Base-by-base conservation (phyloP, 2,888 invertebrate genomes). In the Leptothorax acervorum region DNA sequence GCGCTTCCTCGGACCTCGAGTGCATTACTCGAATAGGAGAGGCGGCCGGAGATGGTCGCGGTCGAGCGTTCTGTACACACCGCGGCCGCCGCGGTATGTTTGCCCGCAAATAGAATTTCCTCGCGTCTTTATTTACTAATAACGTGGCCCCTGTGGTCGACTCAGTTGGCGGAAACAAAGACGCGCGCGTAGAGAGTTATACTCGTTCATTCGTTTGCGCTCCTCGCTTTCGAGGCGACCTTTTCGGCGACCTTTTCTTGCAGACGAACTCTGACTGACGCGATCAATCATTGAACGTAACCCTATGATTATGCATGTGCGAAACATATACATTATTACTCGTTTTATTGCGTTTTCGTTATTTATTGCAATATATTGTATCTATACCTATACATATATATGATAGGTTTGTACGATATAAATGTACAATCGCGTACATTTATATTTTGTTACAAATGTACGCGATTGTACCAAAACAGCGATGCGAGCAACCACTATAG, bases 81-180 rank as follows among this genome's bases (percentile, higher is more conserved):
- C 75, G 66, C 68, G 68, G 82, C 82, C 83, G 62, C 63, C 83
- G 78, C 89, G 89, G 89, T 83, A 82, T 91, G 90, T 90, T 91
- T 90, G 89, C 84, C 83, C 74, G 88, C 90, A 90, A 90, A 90
- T 85, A 91, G 90, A 91, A 91, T 90, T 90, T 90, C 87, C 90
- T 87, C 85, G 90, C 84, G 87, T 90, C 91, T 89, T 90, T 90
- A 90, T 91, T 91, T 90, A 87, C 90, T 90, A 88, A 90, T 90
- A 90, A 90, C 84, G 87, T 86, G 84, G 82, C 71, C 79, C 74
- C 86, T 71, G 87, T 28, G 87, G 86, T 83, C 78, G 73, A 55
- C 68, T 81, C 73, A 51, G 45, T 66, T 85, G 73, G 57, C 18
- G 15, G 35, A 57, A 57, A 79, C 55, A 45, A 45, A 81, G 73